Base-by-base conservation (phyloP, 2,113 vertebrate genomes). In the Echinops telfairi region DNA sequence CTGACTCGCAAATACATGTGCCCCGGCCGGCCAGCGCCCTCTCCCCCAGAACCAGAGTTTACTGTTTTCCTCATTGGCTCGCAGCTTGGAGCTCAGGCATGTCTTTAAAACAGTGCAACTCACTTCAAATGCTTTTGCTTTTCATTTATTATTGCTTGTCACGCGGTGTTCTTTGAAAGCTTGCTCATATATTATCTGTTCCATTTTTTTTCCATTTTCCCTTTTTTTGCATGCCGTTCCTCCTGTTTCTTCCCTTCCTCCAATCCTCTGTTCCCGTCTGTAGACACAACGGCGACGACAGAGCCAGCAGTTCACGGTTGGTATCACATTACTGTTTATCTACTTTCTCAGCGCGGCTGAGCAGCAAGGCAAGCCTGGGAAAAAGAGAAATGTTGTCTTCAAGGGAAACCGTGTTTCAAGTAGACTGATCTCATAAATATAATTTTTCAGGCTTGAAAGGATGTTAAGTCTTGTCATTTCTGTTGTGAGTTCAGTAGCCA, bases 171-270 rank as follows among this genome's bases (percentile, higher is more conserved):
- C 98, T 98, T 98, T 98, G 98, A 98, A 98, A 98, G 98, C 98
- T 98, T 98, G 98, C 98, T 98, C 98, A 98, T 98, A 98, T 98
- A 98, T 98, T 98, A 98, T 98, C 98, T 98, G 98, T 98, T 98
- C 98, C 98, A 98, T 98, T 98, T 98, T 98, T 62, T 98, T 98
- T 98, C 98, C 98, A 98, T 98, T 98, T 98, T 98, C 98, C 98
- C 98, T 98, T 98, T 98, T 98, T 98, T 98, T 98, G 98, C 98
- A 98, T 98, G 98, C 98, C 66, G 98, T 98, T 98, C 98, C 98
- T 98, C 98, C 98, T 98, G 98, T 98, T 98, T 98, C 98, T 97
- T 98, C 98, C 98, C 98, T 98, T 98, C 98, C 98, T 98, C 98
- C 98, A 98, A 98, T 98, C 98, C 98, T 98, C 98, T 98, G 98